phyloP scores from a whole-genome alignment of 2,888 invertebrate genomes.

The Diaperis boleti region DNA sequence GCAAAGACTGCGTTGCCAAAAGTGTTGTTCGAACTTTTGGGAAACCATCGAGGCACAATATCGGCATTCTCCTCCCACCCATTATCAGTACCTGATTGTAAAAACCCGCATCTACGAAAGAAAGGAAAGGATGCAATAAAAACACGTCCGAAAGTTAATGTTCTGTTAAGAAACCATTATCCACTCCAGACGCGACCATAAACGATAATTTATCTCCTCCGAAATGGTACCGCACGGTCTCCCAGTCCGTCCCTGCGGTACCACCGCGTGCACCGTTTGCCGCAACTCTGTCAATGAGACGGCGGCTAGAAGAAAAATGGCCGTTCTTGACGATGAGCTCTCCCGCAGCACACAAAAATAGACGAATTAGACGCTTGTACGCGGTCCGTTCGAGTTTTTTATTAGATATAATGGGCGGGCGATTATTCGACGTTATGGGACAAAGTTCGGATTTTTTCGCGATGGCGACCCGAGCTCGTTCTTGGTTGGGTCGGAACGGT shows the following conservation, averaged over 20 bases:
- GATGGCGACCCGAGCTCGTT: constrained; percentile 33
- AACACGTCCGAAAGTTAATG: no score
- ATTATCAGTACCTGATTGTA: no score
- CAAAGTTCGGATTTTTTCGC: constrained; percentile 40
- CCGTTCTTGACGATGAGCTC: constrained; percentile 6
- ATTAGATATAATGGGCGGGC: constrained; percentile 39
- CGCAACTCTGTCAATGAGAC: constrained; percentile 12
- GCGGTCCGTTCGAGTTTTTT: constrained; percentile 35
- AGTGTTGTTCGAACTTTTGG: no score
- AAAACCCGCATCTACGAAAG: no score
- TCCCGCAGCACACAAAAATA: constrained; percentile 21
- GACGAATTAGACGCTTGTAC: constrained; percentile 37
- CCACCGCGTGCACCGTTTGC: constrained; percentile 2
- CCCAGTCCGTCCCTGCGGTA: background rate
- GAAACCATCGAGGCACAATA: no score
- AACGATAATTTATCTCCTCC: background rate
- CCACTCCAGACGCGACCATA: no score
- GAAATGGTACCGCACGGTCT: background rate
- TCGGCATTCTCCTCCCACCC: no score
- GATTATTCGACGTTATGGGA: constrained; percentile 37
- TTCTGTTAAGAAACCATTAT: no score
- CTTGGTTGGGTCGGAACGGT: background rate
- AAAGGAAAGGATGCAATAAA: no score
- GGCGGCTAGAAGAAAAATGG: constrained; percentile 16
- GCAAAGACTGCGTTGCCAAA: no score